Base-by-base conservation (phyloP, 1,140 invertebrate genomes). In the Cardiocondyla obscurior region DNA sequence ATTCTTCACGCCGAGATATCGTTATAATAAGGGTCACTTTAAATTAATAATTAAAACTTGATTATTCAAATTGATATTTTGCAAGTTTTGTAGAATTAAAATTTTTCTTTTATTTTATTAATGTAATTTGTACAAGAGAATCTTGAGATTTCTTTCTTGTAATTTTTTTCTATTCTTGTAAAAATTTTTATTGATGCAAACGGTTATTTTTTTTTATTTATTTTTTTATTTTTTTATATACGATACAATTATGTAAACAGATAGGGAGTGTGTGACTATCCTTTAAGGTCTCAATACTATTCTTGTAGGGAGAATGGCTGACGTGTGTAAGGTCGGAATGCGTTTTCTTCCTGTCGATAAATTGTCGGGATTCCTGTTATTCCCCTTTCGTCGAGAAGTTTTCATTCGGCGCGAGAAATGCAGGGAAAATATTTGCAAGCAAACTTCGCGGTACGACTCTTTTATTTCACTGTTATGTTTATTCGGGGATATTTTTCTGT, bases 321-420 rank as follows among this genome's bases (percentile, higher is more conserved):
- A 55, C 74, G 62, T 55, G 51, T 77, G 74, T 79, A 79, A 79
- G 74, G 22, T 39, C 64, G 74, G 62, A 79, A 79, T 79, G 33
- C 62, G 62, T 79, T 67, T 79, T 39, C 74, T 67, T n/a, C 74
- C 62, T 79, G 74, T 79, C 62, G 74, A 79, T 79, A 79, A 79
- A 79, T 79, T 79, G 62, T 79, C 74, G 33, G 33, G 62, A 79
- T 64, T 64, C 58, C 49, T 64, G 73, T 77, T 77, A 77, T 60
- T 65, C 22, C 62, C 51, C 30, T 67, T 79, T 69, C 74, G 60
- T 55, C 53, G 84, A 79, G 83, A 85, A 85, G 83, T 81, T 77
- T 83, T 87, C 89, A 83, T 87, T 88, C 60, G 44, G 70, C 46
- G 83, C 84, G 81, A 72, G 86, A 88, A 82, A 87, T 81, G 89